Conservation (phyloP, 2,113 vertebrate genomes). For the Tragelaphus strepsiceros region DNA sequence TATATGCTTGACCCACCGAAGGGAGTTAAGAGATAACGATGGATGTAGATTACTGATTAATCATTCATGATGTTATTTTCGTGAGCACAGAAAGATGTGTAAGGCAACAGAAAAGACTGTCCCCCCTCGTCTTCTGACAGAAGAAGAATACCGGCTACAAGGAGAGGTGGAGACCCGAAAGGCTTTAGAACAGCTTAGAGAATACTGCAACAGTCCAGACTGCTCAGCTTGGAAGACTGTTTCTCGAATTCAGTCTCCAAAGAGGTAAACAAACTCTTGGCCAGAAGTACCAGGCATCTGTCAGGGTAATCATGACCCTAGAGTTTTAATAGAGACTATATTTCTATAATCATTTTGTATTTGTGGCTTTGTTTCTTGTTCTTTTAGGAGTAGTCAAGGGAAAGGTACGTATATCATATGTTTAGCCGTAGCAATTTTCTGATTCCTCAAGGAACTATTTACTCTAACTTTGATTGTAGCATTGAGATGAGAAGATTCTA, state of each 20-base stretch:
- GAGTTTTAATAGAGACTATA: background rate
- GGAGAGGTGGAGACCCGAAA: conserved; percentile 89
- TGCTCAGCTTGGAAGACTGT: conserved; percentile 90
- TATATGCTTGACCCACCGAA: conserved; percentile 17
- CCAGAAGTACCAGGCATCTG: background rate
- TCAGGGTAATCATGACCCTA: background rate
- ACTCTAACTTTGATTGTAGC: background rate
- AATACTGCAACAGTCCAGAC: conserved; percentile 89
- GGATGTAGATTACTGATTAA: conserved; percentile 33
- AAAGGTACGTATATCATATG: background rate
- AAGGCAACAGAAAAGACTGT: conserved; percentile 72
- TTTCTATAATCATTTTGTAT: conserved; percentile 1
- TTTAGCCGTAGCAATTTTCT: background rate
- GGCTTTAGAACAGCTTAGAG: conserved; percentile 89
- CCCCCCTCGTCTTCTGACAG: conserved; percentile 89
- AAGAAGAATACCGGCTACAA: conserved; percentile 92
- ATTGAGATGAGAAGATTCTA: background rate
- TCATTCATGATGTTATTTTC: conserved; percentile 70
- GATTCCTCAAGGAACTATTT: background rate
- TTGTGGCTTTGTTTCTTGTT: conserved; percentile 16
- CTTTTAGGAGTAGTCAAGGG: background rate
- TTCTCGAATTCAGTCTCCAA: conserved; percentile 92
- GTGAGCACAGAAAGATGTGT: conserved; percentile 82
- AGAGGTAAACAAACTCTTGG: conserved; percentile 86
- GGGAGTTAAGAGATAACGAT: background rate